Base-by-base conservation (phyloP, 2,113 vertebrate species). In the Patagioenas fasciata region DNA sequence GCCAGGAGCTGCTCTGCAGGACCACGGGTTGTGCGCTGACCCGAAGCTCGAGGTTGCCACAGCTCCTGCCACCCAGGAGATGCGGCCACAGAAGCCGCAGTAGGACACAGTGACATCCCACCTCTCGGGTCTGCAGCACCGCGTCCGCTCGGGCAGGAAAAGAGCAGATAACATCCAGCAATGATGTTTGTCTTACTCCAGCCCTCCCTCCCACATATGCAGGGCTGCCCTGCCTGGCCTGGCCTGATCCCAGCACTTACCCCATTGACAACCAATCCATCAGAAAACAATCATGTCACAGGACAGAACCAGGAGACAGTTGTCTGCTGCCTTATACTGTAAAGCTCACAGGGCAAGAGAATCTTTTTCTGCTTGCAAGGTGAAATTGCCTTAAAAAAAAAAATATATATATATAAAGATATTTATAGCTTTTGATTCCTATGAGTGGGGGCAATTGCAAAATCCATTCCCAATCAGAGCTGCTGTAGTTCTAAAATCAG, bases 21-120 rank as follows among this genome's bases (percentile, higher is more conserved):
- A 25, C 12, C 56, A 9, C 0, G 10, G 38, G n/a, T n/a, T 15
- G 6, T 0, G 13, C 16, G 4, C 56, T 13, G 36, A 60, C 60
- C 65, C 1, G 3, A 42, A 21, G 47, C 29, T 48, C 15, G 2
- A 32, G 21, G 34, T 50, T 64, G 57, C 42, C 3, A 6, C 40
- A 56, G 53, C 67, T 60, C 47, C 28, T 31, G 53, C 54, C n/a
- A 29, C 69, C 40, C 25, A 40, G 23, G 34, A 48, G 31, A 28
- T 10, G 6, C 1, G 0, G 32, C 32, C 14, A 38, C 58, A 24
- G 61, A n/a, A 50, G 34, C 40, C 54, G 5, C 28, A 44, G 62
- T 0, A n/a, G 56, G 51, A 40, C 62, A 13, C 20, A 13, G 29
- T 0, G 1, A 47, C 31, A 34, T 48, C 64, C 74, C 74, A 47